Evolutionary conservation across 2,113 vertebrate species (phyloP), one percentile per base, ranked within the genome.

Genomic region (Tenrec ecaudatus): DNA sequence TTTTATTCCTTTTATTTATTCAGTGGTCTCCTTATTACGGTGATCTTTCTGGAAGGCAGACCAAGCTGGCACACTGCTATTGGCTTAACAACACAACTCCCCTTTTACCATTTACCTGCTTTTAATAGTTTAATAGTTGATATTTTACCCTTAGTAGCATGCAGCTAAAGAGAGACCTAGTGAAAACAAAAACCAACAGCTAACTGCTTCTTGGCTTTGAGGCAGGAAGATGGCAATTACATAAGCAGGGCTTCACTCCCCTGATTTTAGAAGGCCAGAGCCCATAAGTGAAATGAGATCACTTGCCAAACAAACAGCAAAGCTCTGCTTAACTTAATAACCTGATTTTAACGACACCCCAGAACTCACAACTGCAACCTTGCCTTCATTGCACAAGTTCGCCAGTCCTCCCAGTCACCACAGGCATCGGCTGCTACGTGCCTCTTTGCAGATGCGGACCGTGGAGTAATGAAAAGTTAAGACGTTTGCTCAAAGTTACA

Each of bases 71-170:
- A 95, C 0, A 19, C 36, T 96, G 84, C 95, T 97, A 17, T 96
- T 97, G 89, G 95, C 78, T 96, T 90, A 53, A 2, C 83, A 89
- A 95, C 78, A 47, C 89, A 94, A 89, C 91, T 97, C 91, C 36
- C 66, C 68, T 93, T 96, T 95, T 82, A 97, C 73, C 84, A 81
- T 91, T 87, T 76, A 96, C 85, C 82, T 95, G 53, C 94, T 78
- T 96, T 86, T 94, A 94, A 96, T 96, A 84, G 89, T 96, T 97
- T 89, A 96, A 64, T 71, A 86, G 92, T 68, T 96, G 96, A 76
- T 73, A 94, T 83, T 92, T 31, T 95, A 95, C 89, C 84, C 64
- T 95, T 87, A 77, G 88, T 86, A 85, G 88, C 71, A 83, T 57
- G 19, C 64, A 66, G 23, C 25, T 27, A 66, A 66, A 66, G 64